Percentiles rank a stretch among this genome's conserved stretches.
Evolutionary conservation across 2,888 invertebrate genomes (phyloP).

Genomic region (Choreutis nemorana): DNA sequence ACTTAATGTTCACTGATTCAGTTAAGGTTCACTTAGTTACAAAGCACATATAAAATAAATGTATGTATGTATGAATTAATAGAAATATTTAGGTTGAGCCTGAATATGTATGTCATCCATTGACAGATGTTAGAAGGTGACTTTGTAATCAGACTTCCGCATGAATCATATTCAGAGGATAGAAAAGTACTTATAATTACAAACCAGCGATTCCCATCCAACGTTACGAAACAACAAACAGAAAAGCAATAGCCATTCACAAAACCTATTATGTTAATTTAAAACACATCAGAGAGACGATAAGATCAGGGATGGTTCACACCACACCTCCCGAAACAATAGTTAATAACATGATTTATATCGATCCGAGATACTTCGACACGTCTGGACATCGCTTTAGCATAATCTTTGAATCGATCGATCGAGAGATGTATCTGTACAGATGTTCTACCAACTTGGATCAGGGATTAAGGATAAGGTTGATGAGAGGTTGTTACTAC

Average conservation of each 20-base stretch:
- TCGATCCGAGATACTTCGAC: slow-evolving; percentile 59
- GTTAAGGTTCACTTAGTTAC: no score
- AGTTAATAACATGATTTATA: slow-evolving; percentile 67
- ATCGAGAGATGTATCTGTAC: slow-evolving; percentile 55
- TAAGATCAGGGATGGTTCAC: slow-evolving; percentile 59
- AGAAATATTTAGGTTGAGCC: no score
- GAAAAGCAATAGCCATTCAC: slow-evolving; percentile 59
- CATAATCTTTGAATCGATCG: slow-evolving; percentile 55
- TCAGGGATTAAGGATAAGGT: not conserved
- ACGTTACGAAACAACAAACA: slow-evolving; percentile 45
- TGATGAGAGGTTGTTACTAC: no score
- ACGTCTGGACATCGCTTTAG: slow-evolving; percentile 62
- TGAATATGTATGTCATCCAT: no score
- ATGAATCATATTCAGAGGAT: no score
- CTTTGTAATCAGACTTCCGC: no score
- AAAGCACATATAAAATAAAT: no score
- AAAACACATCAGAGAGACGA: slow-evolving; percentile 59
- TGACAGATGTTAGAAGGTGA: no score
- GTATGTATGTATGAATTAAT: no score
- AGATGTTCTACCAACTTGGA: no score
- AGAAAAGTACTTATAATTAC: no score
- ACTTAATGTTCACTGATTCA: no score
- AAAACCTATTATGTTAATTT: slow-evolving; percentile 68
- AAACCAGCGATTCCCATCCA: slow-evolving; percentile 31
- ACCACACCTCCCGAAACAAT: slow-evolving; percentile 67